Conservation (phyloP, 2,797 vertebrate species). For the Falco biarmicus region DNA sequence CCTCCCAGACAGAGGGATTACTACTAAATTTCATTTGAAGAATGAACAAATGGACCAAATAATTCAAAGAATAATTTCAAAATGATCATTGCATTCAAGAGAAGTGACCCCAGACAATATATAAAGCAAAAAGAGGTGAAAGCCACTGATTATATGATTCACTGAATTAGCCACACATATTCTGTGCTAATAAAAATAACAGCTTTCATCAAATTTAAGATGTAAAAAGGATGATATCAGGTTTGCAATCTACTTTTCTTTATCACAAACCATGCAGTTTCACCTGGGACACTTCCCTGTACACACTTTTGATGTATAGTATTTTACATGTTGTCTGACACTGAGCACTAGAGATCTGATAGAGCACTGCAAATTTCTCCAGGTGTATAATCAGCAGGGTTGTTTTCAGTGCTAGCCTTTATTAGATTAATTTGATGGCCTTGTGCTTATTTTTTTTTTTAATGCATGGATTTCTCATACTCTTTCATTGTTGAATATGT, state of each 20-base stretch:
- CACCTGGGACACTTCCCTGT: not conserved
- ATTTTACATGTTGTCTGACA: fast-evolving
- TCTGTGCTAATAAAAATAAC: not conserved
- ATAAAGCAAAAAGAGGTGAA: not conserved
- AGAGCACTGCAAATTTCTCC: not conserved
- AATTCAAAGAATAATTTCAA: not conserved
- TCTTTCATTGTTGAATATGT: not conserved
- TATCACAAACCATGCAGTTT: not conserved
- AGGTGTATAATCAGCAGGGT: not conserved
- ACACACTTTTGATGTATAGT: not conserved
- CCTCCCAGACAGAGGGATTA: not conserved
- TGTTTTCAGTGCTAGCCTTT: not conserved
- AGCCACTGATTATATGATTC: not conserved
- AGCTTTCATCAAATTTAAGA: not conserved
- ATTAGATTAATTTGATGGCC: not conserved
- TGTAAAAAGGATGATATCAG: not conserved
- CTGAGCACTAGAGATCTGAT: not conserved
- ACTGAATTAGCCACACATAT: not conserved
- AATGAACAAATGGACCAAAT: not conserved
- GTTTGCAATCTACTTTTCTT: not conserved
- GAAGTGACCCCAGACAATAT: not conserved
- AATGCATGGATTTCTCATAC: not conserved
- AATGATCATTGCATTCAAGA: not conserved
- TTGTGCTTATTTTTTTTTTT: not conserved
- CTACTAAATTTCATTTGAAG: not conserved